Evolutionary conservation across 2,113 vertebrate genomes (phyloP).

Genomic region (Prionailurus viverrinus): DNA sequence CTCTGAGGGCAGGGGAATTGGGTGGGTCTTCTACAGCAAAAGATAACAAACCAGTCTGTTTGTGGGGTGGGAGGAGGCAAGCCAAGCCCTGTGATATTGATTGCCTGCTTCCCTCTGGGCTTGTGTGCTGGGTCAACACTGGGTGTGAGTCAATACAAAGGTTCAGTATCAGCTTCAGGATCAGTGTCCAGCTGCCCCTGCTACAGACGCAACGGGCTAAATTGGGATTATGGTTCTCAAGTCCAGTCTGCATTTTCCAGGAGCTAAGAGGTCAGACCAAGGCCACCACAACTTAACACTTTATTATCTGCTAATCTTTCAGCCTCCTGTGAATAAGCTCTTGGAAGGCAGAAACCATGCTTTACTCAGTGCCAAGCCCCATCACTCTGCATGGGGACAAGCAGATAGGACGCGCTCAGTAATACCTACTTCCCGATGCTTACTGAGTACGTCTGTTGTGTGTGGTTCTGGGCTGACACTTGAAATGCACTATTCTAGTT

Average conservation of each 20-base stretch:
- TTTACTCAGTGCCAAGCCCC: background rate
- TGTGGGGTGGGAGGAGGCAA: background rate
- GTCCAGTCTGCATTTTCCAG: background rate
- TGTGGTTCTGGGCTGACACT: background rate
- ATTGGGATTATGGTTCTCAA: background rate
- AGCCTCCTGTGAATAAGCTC: background rate
- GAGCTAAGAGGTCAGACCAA: background rate
- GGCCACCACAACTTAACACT: background rate
- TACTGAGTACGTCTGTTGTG: background rate
- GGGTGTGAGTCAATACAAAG: background rate
- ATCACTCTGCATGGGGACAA: background rate
- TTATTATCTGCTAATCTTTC: background rate
- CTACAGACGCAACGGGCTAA: background rate
- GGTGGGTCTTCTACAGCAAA: background rate
- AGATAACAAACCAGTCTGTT: background rate
- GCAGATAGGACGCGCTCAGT: background rate
- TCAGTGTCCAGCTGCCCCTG: background rate
- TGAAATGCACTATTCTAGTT: background rate
- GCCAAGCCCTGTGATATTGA: background rate
- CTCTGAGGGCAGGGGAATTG: background rate
- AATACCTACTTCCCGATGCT: background rate
- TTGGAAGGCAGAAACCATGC: background rate
- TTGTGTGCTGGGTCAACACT: background rate
- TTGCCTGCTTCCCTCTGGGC: background rate
- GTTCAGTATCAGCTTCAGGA: background rate